phyloP scores from a whole-genome alignment of 2,113 vertebrate species.

The Grammatotria lemairii region DNA sequence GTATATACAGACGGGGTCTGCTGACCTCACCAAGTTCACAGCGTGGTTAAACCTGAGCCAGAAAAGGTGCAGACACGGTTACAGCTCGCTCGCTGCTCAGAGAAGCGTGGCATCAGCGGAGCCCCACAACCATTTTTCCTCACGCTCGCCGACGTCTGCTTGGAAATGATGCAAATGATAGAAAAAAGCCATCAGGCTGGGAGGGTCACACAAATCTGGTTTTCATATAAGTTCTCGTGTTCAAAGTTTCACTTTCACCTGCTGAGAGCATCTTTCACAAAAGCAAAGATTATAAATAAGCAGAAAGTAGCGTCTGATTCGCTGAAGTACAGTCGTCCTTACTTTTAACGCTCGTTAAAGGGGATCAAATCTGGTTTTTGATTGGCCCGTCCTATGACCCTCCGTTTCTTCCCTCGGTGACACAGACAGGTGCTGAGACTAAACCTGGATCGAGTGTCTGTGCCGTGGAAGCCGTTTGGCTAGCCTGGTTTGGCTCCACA shows the following conservation, averaged over 20 bases:
- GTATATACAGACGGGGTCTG: neutral
- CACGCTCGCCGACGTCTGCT: rapidly evolving
- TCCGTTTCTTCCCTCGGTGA: rapidly evolving
- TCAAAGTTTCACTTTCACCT: too few species aligned
- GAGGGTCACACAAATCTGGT: too few species aligned
- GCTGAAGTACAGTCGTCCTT: neutral
- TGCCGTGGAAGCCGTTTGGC: neutral
- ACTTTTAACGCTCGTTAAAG: neutral
- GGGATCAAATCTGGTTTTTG: neutral
- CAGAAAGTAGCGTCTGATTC: neutral
- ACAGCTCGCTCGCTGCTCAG: neutral
- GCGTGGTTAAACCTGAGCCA: neutral
- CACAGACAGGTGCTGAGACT: neutral
- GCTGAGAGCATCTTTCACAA: neutral
- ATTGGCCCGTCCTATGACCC: neutral
- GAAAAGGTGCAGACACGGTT: neutral
- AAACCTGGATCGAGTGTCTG: neutral
- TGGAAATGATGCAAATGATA: neutral
- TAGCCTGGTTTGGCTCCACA: neutral
- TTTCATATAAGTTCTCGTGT: too few species aligned
- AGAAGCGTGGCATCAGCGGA: neutral
- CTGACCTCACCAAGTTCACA: neutral
- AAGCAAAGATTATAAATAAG: neutral
- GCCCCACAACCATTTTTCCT: neutral
- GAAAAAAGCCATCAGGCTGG: too few species aligned